A percentile compares a stretch with the other conserved stretches of the same genome.
Conservation (phyloP, 2,888 invertebrate species). For the Aphidoletes aphidimyza region DNA sequence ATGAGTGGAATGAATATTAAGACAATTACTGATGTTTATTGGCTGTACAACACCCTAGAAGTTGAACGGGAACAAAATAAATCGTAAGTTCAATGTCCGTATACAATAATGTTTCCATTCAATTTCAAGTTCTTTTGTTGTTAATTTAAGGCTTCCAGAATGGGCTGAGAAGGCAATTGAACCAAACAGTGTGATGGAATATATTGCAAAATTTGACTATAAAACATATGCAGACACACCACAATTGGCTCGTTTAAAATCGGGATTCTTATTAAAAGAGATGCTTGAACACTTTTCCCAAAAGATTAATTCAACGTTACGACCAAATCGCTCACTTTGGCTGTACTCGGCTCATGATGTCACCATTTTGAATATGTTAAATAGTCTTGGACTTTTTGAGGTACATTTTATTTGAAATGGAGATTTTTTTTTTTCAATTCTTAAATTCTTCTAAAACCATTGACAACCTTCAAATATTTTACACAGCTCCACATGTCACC, state of each 20-base stretch:
- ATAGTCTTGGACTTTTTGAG: slow-evolving; percentile 67
- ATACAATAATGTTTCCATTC: neutral
- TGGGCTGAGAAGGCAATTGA: neutral
- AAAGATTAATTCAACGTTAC: slow-evolving; percentile 65
- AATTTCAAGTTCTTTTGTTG: neutral
- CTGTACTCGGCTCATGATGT: slow-evolving; percentile 86
- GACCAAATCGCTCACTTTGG: slow-evolving; percentile 71
- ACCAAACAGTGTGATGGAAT: neutral
- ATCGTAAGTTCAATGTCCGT: slow-evolving; percentile 59
- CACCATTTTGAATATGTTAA: slow-evolving; percentile 80
- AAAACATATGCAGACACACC: slow-evolving; percentile 58
- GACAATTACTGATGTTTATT: slow-evolving; percentile 5
- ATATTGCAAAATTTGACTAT: neutral
- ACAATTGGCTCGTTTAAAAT: slow-evolving; percentile 70
- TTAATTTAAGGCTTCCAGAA: neutral
- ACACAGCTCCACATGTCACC: slow-evolving; percentile 70
- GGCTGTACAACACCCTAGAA: slow-evolving; percentile 66
- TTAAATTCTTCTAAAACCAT: neutral
- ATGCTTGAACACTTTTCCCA: slow-evolving; percentile 73
- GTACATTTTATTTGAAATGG: neutral
- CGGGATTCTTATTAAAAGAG: slow-evolving; percentile 76
- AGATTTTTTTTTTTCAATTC: neutral
- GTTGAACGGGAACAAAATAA: slow-evolving; percentile 76
- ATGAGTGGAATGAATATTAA: neutral
- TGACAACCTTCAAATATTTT: neutral